phyloP scores from a whole-genome alignment of 2,797 vertebrate genomes.

The Microctenopoma lineatum region DNA sequence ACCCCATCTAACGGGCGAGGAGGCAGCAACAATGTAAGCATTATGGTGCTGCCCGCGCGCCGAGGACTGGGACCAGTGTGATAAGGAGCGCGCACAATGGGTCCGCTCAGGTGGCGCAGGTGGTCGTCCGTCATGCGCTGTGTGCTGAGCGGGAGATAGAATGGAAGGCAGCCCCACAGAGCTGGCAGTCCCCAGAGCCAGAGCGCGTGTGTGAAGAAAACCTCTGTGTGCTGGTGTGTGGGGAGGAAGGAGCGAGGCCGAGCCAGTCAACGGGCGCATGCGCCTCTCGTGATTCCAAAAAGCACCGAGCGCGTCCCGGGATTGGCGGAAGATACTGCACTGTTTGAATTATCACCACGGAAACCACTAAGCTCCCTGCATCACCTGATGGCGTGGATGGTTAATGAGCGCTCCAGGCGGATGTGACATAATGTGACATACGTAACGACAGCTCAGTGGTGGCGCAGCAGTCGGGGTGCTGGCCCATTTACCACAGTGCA shows the following conservation, averaged over 20 bases:
- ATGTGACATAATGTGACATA: slow-evolving; percentile 55
- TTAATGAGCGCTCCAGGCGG: slow-evolving; percentile 57
- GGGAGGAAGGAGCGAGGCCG: background rate
- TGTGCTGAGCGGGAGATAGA: slow-evolving; percentile 57
- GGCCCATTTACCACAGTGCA: slow-evolving; percentile 61
- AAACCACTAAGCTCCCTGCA: slow-evolving; percentile 10
- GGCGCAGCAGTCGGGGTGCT: slow-evolving; percentile 18
- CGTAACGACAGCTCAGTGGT: slow-evolving; percentile 29
- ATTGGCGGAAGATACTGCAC: background rate
- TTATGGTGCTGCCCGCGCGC: slow-evolving; percentile 49
- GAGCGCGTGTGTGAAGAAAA: slow-evolving; percentile 3
- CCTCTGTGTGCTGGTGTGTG: slow-evolving; percentile 14
- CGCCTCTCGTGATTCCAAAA: background rate
- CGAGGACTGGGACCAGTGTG: slow-evolving; percentile 62
- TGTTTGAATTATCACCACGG: slow-evolving; percentile 9
- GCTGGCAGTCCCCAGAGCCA: slow-evolving; percentile 43
- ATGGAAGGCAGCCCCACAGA: slow-evolving; percentile 47
- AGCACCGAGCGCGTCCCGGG: no score
- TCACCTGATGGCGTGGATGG: slow-evolving; percentile 22
- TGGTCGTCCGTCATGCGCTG: slow-evolving; percentile 66
- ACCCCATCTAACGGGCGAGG: slow-evolving; percentile 22
- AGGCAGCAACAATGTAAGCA: slow-evolving; percentile 63
- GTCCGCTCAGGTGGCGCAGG: slow-evolving; percentile 69
- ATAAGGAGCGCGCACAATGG: slow-evolving; percentile 78
- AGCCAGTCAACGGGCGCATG: slow-evolving; percentile 35